Evolutionary conservation across 1,140 invertebrate species (phyloP).

Genomic region (Panagrolaimus sp.): DNA sequence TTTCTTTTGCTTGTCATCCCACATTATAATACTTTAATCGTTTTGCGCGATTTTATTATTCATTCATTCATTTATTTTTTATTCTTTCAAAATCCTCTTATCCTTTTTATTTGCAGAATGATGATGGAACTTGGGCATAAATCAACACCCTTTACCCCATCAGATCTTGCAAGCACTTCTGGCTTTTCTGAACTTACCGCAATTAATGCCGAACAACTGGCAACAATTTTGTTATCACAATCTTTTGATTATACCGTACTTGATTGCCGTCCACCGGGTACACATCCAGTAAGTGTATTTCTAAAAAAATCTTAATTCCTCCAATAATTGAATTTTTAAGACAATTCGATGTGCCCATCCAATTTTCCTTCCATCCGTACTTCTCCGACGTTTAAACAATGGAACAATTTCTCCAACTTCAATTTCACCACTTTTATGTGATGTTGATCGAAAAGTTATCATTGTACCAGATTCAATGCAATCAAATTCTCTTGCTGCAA

Average conservation of each 20-base stretch:
- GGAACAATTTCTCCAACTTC: constrained; percentile 11
- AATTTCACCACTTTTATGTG: neutral
- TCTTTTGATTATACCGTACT: neutral
- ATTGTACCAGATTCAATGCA: constrained; percentile 14
- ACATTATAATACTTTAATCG: too few species aligned
- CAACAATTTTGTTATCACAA: constrained; percentile 5
- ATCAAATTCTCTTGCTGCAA: neutral
- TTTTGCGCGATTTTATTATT: too few species aligned
- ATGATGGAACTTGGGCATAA: constrained; percentile 17
- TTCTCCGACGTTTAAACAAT: constrained; percentile 8
- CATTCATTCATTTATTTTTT: too few species aligned
- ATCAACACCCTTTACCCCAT: constrained; percentile 9
- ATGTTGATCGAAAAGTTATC: neutral
- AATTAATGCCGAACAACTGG: constrained; percentile 8
- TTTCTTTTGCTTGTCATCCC: too few species aligned
- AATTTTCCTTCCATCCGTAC: constrained; percentile 11
- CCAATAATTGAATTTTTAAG: neutral
- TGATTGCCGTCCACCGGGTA: constrained; percentile 8
- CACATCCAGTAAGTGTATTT: neutral
- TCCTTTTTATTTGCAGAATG: constrained; percentile 11
- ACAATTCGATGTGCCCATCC: constrained; percentile 11
- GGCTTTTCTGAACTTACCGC: neutral
- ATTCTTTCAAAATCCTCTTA: neutral
- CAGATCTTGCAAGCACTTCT: constrained; percentile 10
- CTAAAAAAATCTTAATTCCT: too few species aligned